These are phyloP conservation scores for Peromyscus attwateri DNA, from an alignment of 2,797 vertebrate genomes.

Conservation along the genomic window DNA sequence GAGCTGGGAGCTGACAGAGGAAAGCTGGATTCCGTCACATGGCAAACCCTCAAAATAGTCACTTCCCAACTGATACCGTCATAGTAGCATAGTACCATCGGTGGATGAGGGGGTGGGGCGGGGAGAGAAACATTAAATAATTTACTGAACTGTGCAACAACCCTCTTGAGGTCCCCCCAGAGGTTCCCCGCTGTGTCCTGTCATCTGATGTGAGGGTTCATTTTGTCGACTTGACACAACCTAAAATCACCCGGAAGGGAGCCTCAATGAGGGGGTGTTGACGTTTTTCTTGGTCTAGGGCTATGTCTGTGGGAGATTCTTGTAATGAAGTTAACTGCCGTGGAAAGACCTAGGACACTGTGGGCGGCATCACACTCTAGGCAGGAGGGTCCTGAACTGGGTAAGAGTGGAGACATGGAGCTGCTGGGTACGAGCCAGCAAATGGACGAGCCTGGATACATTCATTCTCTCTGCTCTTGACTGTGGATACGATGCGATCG, in stretches of 20 bases:
- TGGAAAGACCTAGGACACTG: not conserved
- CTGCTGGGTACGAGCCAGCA: not conserved
- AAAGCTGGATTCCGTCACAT: conserved; percentile 1
- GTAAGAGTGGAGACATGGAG: not conserved
- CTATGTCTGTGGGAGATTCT: not conserved
- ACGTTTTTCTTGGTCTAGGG: not conserved
- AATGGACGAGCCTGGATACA: not conserved
- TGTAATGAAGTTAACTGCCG: not conserved
- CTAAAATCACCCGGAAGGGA: not conserved
- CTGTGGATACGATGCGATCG: not conserved
- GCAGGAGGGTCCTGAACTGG: not conserved
- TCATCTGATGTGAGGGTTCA: not conserved
- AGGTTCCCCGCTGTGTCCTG: not conserved
- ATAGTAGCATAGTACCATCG: not conserved
- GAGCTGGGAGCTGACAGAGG: conserved; percentile 32
- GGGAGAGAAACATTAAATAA: not conserved
- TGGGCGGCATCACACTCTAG: not conserved
- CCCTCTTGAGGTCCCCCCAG: accelerated
- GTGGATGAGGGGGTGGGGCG: too few species aligned
- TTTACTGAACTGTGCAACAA: accelerated
- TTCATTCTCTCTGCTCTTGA: not conserved
- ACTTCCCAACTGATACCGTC: not conserved
- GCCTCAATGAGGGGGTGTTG: not conserved
- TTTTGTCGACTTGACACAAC: not conserved
- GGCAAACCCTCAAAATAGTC: conserved; percentile 70